phyloP scores from a whole-genome alignment of 2,888 invertebrate species.

The Creontiades dilutus region DNA sequence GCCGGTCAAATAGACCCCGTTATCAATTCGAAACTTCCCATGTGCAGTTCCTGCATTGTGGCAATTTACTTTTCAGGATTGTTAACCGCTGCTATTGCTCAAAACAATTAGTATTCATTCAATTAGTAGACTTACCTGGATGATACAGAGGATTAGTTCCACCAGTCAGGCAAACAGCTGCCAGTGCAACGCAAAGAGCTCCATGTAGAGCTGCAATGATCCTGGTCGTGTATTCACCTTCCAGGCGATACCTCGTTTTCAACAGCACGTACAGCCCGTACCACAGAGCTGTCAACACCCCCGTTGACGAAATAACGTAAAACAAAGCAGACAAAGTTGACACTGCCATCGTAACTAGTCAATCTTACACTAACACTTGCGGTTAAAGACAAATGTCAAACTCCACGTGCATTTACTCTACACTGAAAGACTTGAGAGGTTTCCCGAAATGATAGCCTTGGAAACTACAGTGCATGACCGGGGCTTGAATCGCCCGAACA shows the following conservation, averaged over 20 bases:
- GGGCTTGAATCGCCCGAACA: not conserved
- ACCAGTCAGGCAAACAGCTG: conserved; percentile 68
- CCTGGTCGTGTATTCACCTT: conserved; percentile 73
- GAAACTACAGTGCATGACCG: not conserved
- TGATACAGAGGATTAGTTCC: conserved; percentile 73
- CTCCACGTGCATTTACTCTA: too few relatives aligned
- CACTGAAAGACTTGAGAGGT: not conserved
- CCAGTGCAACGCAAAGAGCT: conserved; percentile 71
- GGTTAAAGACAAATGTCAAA: too few relatives aligned
- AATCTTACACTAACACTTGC: not conserved
- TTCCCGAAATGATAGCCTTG: not conserved
- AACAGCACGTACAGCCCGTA: conserved; percentile 69
- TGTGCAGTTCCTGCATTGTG: too few relatives aligned
- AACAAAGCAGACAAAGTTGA: conserved; percentile 61
- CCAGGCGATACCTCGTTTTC: conserved; percentile 62
- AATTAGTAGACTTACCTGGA: conserved; percentile 69
- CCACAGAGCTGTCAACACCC: conserved; percentile 71
- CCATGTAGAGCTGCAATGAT: conserved; percentile 75
- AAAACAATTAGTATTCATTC: too few relatives aligned
- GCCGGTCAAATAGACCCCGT: too few relatives aligned
- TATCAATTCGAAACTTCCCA: too few relatives aligned
- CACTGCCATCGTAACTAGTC: conserved; percentile 37
- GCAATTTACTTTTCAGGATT: too few relatives aligned
- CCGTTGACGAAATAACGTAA: conserved; percentile 64
- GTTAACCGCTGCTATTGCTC: too few relatives aligned